Percentiles rank a stretch among this genome's conserved stretches.
Evolutionary conservation across 2,797 vertebrate genomes (phyloP).

Genomic region (Thamnophis elegans): DNA sequence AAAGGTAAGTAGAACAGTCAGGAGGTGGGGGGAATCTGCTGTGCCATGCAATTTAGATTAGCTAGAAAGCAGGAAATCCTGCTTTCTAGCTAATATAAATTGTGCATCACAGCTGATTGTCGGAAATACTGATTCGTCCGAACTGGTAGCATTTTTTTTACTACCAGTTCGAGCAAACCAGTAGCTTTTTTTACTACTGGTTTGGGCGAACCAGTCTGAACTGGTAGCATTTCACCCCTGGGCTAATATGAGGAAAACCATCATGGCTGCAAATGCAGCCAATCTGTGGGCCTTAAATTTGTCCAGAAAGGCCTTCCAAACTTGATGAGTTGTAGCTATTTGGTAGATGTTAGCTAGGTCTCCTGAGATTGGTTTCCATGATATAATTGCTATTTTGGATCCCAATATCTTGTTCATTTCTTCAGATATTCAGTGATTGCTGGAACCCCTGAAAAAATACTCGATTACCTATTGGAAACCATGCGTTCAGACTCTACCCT

Average conservation of each 20-base stretch:
- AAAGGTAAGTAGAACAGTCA: too few relatives aligned
- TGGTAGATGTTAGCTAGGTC: background rate
- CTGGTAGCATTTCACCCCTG: too few relatives aligned
- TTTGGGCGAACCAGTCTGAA: too few relatives aligned
- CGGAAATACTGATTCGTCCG: too few relatives aligned
- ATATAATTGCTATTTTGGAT: background rate
- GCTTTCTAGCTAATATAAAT: too few relatives aligned
- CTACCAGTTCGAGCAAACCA: too few relatives aligned
- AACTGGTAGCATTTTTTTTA: too few relatives aligned
- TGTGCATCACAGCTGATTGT: too few relatives aligned
- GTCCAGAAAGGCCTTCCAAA: background rate
- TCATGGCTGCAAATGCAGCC: background rate
- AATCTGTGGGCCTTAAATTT: background rate
- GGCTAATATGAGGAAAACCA: background rate
- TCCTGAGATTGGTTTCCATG: background rate
- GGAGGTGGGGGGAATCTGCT: too few relatives aligned
- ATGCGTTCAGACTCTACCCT: conserved; percentile 84
- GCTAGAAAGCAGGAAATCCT: too few relatives aligned
- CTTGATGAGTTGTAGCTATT: background rate
- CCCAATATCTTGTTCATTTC: background rate
- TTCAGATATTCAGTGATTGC: conserved; percentile 92
- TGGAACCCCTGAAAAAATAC: conserved; percentile 93
- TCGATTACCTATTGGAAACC: conserved; percentile 90
- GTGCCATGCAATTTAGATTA: too few relatives aligned
- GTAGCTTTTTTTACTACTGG: too few relatives aligned